A percentile compares a stretch with the other conserved stretches of the same genome.
Conservation (phyloP, 2,113 vertebrate genomes). For the Lamprotornis superbus region DNA sequence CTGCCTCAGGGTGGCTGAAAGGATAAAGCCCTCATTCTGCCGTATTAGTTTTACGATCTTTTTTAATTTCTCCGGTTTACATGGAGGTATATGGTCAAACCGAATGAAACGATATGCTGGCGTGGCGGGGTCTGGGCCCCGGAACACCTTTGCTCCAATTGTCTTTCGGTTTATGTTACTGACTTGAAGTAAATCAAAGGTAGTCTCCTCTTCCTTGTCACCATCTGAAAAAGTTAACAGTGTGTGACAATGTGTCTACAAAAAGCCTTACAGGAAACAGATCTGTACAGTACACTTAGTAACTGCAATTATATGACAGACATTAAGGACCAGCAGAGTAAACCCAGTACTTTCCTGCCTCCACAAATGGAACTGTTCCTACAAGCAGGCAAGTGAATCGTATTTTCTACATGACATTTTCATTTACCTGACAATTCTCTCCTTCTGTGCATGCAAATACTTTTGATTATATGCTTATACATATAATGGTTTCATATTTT, state of each 20-base stretch:
- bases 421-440: not conserved
- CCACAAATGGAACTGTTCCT: not conserved
- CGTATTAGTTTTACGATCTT: constrained; percentile 80
- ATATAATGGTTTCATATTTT: not conserved
- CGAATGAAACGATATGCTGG: constrained; percentile 93
- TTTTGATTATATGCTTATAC: not conserved
- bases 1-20: constrained; percentile 87
- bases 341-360: not conserved
- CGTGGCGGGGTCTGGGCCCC: constrained; percentile 80
- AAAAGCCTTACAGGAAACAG: not conserved
- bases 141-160: constrained; percentile 89
- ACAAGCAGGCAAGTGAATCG: not conserved
- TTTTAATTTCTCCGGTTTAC: constrained; percentile 76
- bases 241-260: not conserved
- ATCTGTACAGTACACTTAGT: not conserved
- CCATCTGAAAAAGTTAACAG: constrained; percentile 75
- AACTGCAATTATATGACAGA: not conserved
- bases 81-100: constrained; percentile 91
- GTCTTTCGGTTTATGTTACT: constrained; percentile 91
- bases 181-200: constrained; percentile 89
- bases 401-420: not conserved
- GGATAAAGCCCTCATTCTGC: constrained; percentile 89
- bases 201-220: constrained; percentile 79
- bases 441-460: not conserved
- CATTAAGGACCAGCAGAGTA: not conserved